These are phyloP conservation scores for Conops quadrifasciatus DNA, from an alignment of 2,888 invertebrate genomes.

Conservation along the genomic window DNA sequence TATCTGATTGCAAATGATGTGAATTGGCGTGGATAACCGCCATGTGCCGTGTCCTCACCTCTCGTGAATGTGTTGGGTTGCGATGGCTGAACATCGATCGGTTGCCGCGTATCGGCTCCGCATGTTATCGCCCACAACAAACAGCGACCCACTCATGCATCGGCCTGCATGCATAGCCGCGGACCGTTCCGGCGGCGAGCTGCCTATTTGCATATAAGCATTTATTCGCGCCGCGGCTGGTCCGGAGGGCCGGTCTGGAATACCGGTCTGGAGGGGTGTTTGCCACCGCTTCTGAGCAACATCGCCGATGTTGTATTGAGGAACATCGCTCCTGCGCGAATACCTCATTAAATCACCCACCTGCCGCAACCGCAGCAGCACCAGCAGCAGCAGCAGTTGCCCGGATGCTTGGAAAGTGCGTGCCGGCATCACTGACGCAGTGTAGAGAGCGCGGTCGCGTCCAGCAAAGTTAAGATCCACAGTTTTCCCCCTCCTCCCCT, in stretches of 20 bases:
- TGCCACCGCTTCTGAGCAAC: slow-evolving; percentile 11
- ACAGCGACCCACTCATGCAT: slow-evolving; percentile 24
- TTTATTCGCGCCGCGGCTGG: background rate
- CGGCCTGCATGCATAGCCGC: background rate
- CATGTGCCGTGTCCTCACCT: background rate
- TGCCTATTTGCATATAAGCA: slow-evolving; percentile 23
- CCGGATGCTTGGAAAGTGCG: slow-evolving; percentile 20
- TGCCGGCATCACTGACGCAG: background rate
- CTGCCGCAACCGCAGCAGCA: slow-evolving; percentile 45
- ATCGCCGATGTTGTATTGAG: slow-evolving; percentile 20
- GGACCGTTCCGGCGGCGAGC: background rate
- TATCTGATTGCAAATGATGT: slow-evolving; percentile 28
- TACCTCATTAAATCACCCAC: slow-evolving; percentile 49
- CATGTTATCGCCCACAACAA: slow-evolving; percentile 49
- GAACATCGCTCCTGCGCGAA: slow-evolving; percentile 11
- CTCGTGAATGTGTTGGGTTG: background rate
- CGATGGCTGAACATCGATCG: background rate
- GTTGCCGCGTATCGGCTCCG: background rate
- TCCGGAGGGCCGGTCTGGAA: slow-evolving; percentile 33
- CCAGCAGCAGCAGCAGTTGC: slow-evolving; percentile 41
- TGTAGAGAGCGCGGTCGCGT: background rate
- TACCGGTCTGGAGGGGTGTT: slow-evolving; percentile 40
- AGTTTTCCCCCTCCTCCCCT: slow-evolving; percentile 1
- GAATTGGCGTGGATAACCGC: slow-evolving; percentile 6
- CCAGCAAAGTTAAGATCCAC: no score